phyloP scores from a whole-genome alignment of 1,140 invertebrate species.

The Hypothenemus hampei region DNA sequence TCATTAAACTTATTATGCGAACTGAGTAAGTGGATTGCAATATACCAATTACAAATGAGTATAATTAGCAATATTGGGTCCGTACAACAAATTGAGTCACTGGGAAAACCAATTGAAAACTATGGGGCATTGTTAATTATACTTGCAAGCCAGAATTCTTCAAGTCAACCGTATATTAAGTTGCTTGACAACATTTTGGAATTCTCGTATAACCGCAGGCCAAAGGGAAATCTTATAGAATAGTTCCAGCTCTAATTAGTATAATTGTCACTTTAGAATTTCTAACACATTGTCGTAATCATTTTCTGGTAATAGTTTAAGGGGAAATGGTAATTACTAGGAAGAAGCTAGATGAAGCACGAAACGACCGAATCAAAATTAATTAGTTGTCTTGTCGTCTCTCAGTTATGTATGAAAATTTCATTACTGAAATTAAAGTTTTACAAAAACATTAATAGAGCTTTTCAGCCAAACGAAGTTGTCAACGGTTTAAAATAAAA shows the following conservation, averaged over 20 bases:
- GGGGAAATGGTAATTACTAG: conserved; percentile 13
- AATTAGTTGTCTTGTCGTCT: conserved; percentile 11
- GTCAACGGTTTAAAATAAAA: too few relatives aligned
- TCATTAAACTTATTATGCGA: not conserved
- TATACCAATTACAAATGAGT: too few relatives aligned
- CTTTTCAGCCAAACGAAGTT: too few relatives aligned
- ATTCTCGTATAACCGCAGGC: conserved; percentile 2
- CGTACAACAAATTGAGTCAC: too few relatives aligned
- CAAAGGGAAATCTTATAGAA: conserved; percentile 9
- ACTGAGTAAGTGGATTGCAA: too few relatives aligned
- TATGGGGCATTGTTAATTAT: too few relatives aligned
- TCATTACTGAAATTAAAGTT: too few relatives aligned
- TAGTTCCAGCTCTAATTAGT: conserved; percentile 14
- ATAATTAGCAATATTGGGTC: too few relatives aligned
- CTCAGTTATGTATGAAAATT: conserved; percentile 9
- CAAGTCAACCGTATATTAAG: too few relatives aligned
- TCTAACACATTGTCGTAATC: conserved; percentile 17
- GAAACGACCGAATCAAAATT: conserved; percentile 22
- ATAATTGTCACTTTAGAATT: conserved; percentile 20
- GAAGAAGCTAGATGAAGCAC: conserved; percentile 17
- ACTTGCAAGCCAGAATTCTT: too few relatives aligned
- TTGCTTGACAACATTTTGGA: not conserved
- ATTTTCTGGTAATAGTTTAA: conserved; percentile 19
- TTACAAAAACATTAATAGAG: too few relatives aligned
- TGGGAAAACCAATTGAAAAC: too few relatives aligned